phyloP scores from a whole-genome alignment of 2,888 invertebrate species.

The Thysanoteuthis rhombus region DNA sequence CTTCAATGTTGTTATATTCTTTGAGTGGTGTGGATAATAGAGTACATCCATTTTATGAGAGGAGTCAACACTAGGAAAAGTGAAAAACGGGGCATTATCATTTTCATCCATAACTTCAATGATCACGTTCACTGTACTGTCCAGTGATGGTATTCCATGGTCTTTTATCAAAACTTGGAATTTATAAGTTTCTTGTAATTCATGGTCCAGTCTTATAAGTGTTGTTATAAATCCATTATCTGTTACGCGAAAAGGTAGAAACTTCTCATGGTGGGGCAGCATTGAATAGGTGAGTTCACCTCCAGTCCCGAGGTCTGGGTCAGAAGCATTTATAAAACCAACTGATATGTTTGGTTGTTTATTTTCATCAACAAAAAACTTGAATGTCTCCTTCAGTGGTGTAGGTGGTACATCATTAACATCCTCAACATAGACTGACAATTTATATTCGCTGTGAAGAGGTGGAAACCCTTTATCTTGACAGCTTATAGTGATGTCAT shows the following conservation, averaged over 20 bases:
- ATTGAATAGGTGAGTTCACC: neutral
- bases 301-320: neutral
- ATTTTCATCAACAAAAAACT: neutral
- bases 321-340: neutral
- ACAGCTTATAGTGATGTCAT: neutral
- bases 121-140: neutral
- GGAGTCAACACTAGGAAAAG: neutral
- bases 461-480: neutral
- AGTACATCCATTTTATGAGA: neutral
- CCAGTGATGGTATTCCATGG: neutral
- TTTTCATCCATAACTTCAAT: neutral
- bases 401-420: neutral
- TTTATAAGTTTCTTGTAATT: neutral
- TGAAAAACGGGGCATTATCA: neutral
- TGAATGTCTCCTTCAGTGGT: neutral
- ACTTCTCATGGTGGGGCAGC: neutral
- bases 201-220: neutral
- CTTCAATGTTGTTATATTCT: neutral
- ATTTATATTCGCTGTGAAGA: neutral
- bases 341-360: neutral
- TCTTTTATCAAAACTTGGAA: neutral
- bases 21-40: neutral
- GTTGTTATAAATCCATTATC: neutral
- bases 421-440: neutral
- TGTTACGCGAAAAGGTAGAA: neutral